phyloP scores from a whole-genome alignment of 2,797 vertebrate genomes.

The Glossophaga mutica region DNA sequence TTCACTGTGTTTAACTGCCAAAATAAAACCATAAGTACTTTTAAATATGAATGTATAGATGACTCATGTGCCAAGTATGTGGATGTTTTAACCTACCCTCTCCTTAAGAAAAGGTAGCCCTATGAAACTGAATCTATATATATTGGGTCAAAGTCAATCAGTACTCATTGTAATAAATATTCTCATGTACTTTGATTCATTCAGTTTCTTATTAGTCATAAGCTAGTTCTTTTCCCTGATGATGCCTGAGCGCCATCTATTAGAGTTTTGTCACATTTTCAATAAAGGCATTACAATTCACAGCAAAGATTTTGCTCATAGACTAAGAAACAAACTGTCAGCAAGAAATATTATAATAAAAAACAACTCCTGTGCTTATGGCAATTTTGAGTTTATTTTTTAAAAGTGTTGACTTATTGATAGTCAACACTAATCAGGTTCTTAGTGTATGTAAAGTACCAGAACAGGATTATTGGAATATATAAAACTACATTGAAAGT shows the following conservation, averaged over 20 bases:
- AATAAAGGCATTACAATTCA: neutral
- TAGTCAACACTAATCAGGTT: neutral
- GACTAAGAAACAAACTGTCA: neutral
- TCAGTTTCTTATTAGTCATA: neutral
- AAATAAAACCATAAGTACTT: neutral
- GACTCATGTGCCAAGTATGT: neutral
- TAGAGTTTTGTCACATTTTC: slow-evolving; percentile 24
- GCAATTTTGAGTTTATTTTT: slow-evolving; percentile 23
- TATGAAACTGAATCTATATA: neutral
- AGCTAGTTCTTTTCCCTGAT: neutral
- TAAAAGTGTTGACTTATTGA: neutral
- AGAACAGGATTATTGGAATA: neutral
- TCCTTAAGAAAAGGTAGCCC: neutral
- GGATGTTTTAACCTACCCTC: neutral
- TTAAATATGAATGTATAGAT: neutral
- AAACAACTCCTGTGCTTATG: neutral
- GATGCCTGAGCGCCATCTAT: neutral
- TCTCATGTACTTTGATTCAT: neutral
- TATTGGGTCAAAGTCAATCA: neutral
- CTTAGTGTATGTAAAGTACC: neutral
- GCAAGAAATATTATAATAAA: neutral
- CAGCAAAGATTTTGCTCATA: slow-evolving; percentile 18
- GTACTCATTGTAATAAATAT: neutral
- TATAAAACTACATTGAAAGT: neutral
- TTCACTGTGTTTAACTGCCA: neutral